Evolutionary conservation across 2,113 vertebrate species (phyloP).

Genomic region (Cacatua alba): DNA sequence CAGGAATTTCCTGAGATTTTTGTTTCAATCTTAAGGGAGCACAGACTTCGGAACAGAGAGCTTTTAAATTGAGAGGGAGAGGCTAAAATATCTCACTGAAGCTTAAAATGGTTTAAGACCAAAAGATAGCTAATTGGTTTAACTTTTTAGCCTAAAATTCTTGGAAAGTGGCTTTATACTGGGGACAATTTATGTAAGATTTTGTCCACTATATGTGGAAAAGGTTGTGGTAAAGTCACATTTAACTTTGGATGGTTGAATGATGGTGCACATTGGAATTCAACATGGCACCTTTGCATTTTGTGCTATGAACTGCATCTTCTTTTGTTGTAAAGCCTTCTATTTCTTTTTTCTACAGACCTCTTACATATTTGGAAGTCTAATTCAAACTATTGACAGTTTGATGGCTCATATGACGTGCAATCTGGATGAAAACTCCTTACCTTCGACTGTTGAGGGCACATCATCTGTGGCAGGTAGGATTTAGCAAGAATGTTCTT

Average conservation of each 20-base stretch:
- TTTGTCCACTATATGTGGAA: not conserved
- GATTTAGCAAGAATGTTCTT: not conserved
- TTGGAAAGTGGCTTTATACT: not conserved
- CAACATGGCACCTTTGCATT: not conserved
- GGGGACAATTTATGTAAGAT: not conserved
- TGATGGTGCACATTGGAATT: not conserved
- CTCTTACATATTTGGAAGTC: slow-evolving; percentile 69
- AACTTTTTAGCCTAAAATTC: not conserved
- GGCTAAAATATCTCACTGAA: not conserved
- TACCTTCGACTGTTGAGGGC: slow-evolving; percentile 76
- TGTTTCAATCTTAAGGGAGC: not conserved
- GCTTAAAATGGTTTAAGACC: not conserved
- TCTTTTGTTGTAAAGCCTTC: not conserved
- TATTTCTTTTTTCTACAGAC: slow-evolving; percentile 37
- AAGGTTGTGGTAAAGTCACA: not conserved
- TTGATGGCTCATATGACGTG: slow-evolving; percentile 83
- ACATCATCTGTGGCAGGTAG: slow-evolving; percentile 88
- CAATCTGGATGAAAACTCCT: slow-evolving; percentile 68
- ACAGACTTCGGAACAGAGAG: not conserved
- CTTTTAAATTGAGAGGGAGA: not conserved
- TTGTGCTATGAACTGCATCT: not conserved
- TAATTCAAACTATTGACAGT: slow-evolving; percentile 85
- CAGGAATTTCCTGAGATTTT: not conserved
- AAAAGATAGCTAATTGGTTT: not conserved
- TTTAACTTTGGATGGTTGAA: not conserved